A percentile compares a stretch with the other conserved stretches of the same genome.
phyloP scores from a whole-genome alignment of 1,140 invertebrate genomes.

The Nephila pilipes region DNA sequence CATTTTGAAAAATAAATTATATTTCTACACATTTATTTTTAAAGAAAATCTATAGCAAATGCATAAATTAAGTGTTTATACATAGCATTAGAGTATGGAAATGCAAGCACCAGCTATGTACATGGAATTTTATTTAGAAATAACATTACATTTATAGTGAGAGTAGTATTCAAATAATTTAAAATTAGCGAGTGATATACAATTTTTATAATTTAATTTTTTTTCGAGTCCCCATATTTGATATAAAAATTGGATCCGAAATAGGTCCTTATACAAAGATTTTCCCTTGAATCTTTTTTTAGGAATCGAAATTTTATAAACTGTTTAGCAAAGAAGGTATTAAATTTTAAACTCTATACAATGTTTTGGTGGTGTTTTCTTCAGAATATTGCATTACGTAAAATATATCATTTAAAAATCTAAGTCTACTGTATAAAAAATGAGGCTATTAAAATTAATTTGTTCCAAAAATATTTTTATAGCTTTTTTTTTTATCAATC shows the following conservation, averaged over 20 bases:
- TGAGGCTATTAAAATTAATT: conserved; percentile 67
- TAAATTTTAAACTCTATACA: conserved; percentile 39
- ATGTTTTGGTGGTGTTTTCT: conserved; percentile 48
- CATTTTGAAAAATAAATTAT: neutral
- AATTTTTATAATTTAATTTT: conserved; percentile 2
- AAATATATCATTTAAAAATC: conserved; percentile 73
- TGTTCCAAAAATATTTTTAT: conserved; percentile 67
- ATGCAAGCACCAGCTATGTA: conserved; percentile 69
- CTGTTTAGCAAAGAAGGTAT: conserved; percentile 46
- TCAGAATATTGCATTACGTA: conserved; percentile 55
- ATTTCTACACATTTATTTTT: neutral
- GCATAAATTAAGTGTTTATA: neutral
- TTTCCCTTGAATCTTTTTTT: conserved; percentile 15
- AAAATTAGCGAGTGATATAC: neutral
- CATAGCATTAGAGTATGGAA: neutral
- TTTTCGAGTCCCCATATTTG: conserved; percentile 6
- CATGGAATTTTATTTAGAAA: conserved; percentile 33
- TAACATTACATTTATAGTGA: neutral
- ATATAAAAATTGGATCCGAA: conserved; percentile 64
- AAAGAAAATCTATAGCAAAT: conserved; percentile 15
- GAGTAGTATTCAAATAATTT: neutral
- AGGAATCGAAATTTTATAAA: conserved; percentile 65
- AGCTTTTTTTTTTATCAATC: neutral
- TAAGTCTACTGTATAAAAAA: conserved; percentile 63
- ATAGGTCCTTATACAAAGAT: conserved; percentile 57